Evolutionary conservation across 2,113 vertebrate species (phyloP), one percentile per base, ranked within the genome.

Genomic region (Acrocephalus kingi): DNA sequence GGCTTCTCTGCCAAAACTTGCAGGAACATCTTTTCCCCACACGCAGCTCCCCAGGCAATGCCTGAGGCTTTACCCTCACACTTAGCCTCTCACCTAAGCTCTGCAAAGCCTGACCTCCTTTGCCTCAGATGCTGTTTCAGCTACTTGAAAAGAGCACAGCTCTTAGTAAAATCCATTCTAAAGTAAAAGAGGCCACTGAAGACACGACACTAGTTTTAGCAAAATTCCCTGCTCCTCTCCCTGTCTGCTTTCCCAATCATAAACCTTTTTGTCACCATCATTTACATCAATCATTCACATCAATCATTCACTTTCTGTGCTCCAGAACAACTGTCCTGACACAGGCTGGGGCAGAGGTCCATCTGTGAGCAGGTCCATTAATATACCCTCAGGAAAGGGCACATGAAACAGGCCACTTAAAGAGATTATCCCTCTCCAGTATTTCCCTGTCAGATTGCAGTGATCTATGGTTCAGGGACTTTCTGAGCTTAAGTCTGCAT

Each of bases 21-120:
- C 58, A 59, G 11, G 43, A 23, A 39, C 52, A 5, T 12, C 52
- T 51, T 64, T 71, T 31, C 55, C 67, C n/a, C n/a, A 3, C 41
- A 79, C 39, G 30, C 33, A 68, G 18, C 11, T 71, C 7, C 16
- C 52, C n/a, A 2, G 3, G 45, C 24, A 75, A 59, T 1, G 22
- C 56, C 51, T 58, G 48, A 25, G 51, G 30, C 46, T 78, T 39
- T 49, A 33, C 18, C n/a, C 52, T 94, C 66, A 61, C 5, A 3
- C 28, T 66, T 55, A 59, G 27, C 28, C 48, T 84, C 72, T 75
- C 30, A 12, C 43, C 71, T 74, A 68, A 76, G n/a, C 62, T 88
- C 77, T 87, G 82, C 87, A 94, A 85, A 83, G 52, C 49, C 90
- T 89, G 54, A 82, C 71, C 71, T 94, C 62, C 66, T 91, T 87